These are phyloP conservation scores for Cheilosia scutellata DNA, from an alignment of 2,888 invertebrate species.

Conservation along the genomic window DNA sequence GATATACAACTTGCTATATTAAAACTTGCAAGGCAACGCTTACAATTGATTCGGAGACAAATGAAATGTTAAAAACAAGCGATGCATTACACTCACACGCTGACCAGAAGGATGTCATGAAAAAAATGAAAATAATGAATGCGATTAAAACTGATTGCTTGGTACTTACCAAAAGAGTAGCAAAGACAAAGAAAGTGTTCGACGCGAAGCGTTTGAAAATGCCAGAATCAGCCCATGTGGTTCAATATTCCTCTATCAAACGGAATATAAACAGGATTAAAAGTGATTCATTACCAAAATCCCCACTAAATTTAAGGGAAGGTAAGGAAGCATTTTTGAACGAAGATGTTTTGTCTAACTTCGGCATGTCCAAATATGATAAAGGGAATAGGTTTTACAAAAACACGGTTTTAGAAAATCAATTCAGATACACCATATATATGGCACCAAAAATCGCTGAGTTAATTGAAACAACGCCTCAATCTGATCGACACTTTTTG, in stretches of 20 bases:
- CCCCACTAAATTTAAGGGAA: slow-evolving; percentile 1
- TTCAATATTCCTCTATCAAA: slow-evolving; percentile 4
- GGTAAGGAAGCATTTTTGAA: slow-evolving; percentile 17
- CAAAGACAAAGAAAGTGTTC: slow-evolving; percentile 2
- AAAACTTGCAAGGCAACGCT: slow-evolving; percentile 4
- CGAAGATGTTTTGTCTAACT: background rate
- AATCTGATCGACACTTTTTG: slow-evolving; percentile 21
- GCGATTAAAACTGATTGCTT: slow-evolving; percentile 15
- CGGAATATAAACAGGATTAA: slow-evolving; percentile 14
- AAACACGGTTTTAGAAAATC: background rate
- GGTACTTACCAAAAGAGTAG: background rate
- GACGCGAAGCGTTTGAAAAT: slow-evolving; percentile 13
- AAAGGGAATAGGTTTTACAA: background rate
- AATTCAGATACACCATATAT: slow-evolving; percentile 25
- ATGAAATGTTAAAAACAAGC: slow-evolving; percentile 9
- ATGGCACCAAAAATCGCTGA: slow-evolving; percentile 17
- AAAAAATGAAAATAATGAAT: slow-evolving; percentile 26
- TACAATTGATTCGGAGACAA: background rate
- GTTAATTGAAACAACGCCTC: slow-evolving; percentile 11
- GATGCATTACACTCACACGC: slow-evolving; percentile 8
- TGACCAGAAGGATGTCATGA: background rate
- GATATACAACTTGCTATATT: background rate
- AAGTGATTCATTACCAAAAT: slow-evolving; percentile 18
- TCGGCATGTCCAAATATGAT: background rate
- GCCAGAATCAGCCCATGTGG: slow-evolving; percentile 19